A percentile compares a stretch with the other conserved stretches of the same genome.
These are phyloP conservation scores for Drosophila pruinosa DNA, from an alignment of 1,140 invertebrate species.

Conservation along the genomic window DNA sequence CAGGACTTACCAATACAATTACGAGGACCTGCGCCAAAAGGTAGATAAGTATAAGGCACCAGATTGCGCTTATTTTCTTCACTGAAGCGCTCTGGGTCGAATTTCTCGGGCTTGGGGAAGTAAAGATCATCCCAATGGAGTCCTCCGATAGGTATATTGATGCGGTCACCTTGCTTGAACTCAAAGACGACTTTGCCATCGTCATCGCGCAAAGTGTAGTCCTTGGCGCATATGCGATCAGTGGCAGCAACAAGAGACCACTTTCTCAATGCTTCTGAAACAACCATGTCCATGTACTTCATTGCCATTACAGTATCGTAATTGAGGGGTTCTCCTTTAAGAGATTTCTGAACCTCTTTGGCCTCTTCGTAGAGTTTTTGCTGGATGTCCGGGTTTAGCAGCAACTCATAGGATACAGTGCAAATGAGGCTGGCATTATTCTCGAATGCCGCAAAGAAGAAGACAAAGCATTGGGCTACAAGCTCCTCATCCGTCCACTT, in stretches of 20 bases:
- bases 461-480: slow-evolving; percentile 83
- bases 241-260: slow-evolving; percentile 84
- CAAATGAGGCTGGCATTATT: slow-evolving; percentile 85
- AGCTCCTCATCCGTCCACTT: slow-evolving; percentile 84
- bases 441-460: slow-evolving; percentile 86
- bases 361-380: slow-evolving; percentile 85
- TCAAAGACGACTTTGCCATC: slow-evolving; percentile 55
- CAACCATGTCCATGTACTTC: slow-evolving; percentile 87
- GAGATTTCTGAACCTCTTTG: slow-evolving; percentile 69
- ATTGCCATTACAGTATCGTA: slow-evolving; percentile 85
- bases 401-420: slow-evolving; percentile 84
- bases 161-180: slow-evolving; percentile 60
- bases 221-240: slow-evolving; percentile 84
- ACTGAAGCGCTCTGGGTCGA: slow-evolving; percentile 84
- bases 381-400: slow-evolving; percentile 85
- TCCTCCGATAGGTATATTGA: slow-evolving; percentile 83
- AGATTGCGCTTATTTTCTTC: slow-evolving; percentile 81
- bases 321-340: slow-evolving; percentile 81
- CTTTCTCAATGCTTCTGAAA: slow-evolving; percentile 85
- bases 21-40: slow-evolving; percentile 86
- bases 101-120: slow-evolving; percentile 84
- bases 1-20: slow-evolving; percentile 85
- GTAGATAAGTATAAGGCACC: slow-evolving; percentile 84
- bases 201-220: slow-evolving; percentile 82
- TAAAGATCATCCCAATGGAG: slow-evolving; percentile 83